Base-by-base conservation (phyloP, 30 jellyfish, hydroid and myxozoan species). In the Hydractinia symbiolongicarpus region DNA sequence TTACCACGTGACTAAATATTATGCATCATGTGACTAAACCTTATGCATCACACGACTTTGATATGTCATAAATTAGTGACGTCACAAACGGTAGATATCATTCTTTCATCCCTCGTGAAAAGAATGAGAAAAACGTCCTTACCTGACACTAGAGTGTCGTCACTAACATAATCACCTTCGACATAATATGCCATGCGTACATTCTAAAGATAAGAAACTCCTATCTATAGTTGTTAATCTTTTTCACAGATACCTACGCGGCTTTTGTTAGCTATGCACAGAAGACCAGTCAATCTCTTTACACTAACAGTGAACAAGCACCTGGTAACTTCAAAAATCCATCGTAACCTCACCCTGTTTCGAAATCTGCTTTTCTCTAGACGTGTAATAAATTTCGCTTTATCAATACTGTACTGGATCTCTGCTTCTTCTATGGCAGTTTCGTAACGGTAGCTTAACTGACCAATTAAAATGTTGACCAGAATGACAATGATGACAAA, bases 141-240 rank as follows among this genome's bases (percentile, higher is more conserved):
- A 84, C 94, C 79, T 61, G 76, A 7, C 9, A 84, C 64, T 52
- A 62, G 77, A 9, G 30, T 51, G 64, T 76, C 85, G 60, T 84
- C 94, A 5, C 75, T 44, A 49, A 62, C 87, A 54, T 77, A 84
- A 9, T 61, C 94, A 9, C 94, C 94, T 5, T 78, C 84, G 6
- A 44, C 56, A 58, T 76, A 84, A 78, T 74, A 17, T n/a, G 70
- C 54, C 15, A 74, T 77, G 15, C 94, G 74, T 5, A 49, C 8
- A 52, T 81, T 81, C 85, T 77, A 77, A 55, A 77, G 8, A 11
- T 17, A 17, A 58, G 69, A 72, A 72, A 20, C 10, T 30, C 44
- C 2, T 30, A 30, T 30, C 2, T 30, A 30, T 30, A 30, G 44
- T 30, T 30, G 44, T 30, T 30, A 30, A 30, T 30, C 44, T 30